Evolutionary conservation across 2,797 vertebrate genomes (phyloP), one percentile per base, ranked within the genome.

Genomic region (Oreochromis grahami): DNA sequence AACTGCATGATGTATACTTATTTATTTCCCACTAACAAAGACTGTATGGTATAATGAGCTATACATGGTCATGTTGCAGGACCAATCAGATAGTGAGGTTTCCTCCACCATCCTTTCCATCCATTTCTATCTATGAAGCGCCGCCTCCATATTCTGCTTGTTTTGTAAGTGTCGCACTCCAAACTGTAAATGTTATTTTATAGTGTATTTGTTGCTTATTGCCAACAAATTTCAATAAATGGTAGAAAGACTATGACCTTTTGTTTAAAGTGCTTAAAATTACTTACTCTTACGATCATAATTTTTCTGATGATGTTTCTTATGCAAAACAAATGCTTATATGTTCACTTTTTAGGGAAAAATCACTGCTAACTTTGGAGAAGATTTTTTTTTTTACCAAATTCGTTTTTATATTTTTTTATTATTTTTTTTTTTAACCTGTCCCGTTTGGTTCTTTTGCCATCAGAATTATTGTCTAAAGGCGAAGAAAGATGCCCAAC

Each of bases 61-160:
- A 32, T 38, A 55, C 48, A 43, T 55, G 12, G 12, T 9, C 82
- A 55, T n/a, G 48, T 86, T 84, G 87, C 41, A 80, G 72, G 58
- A 84, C 82, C 38, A 81, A 76, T 83, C 87, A 83, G 85, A 89
- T 36, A 60, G 9, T n/a, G 34, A 80, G 14, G 21, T 78, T 78
- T 58, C 29, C 76, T 78, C 81, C 84, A 65, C 74, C 55, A 58
- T 56, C 26, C 5, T 80, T 72, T 77, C 19, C 79, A 41, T 85
- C 81, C 24, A 53, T 43, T 70, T 86, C 11, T 41, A 32, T 83
- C 70, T 83, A 38, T 52, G 43, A 8, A 63, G 58, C 32, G 4
- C 58, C 6, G 0, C 10, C 0, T 63, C 58, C 58, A 63, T 38
- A 63, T 63, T 60, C 76, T 65, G 38, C 70, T 55, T 50, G 38